Percentiles rank a stretch among this genome's conserved stretches.
These are phyloP conservation scores for Mycteria americana DNA, from an alignment of 2,797 vertebrate species.

Conservation along the genomic window DNA sequence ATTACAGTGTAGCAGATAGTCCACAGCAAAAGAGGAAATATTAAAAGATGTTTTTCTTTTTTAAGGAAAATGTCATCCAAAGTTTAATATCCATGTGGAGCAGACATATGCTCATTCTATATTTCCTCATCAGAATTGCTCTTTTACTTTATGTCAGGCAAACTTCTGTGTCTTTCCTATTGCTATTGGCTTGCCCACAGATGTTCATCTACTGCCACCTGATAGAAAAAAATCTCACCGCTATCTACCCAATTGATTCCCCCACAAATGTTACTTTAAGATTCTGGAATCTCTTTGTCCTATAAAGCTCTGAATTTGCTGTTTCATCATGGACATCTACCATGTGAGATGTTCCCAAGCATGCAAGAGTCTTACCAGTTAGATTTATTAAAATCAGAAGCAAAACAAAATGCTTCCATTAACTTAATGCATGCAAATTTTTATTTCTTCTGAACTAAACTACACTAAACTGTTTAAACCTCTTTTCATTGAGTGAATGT, in stretches of 20 bases:
- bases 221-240: background rate
- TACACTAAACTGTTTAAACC: background rate
- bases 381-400: background rate
- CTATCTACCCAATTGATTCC: background rate
- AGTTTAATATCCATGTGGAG: background rate
- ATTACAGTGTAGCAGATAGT: background rate
- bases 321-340: background rate
- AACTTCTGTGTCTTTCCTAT: background rate
- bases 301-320: background rate
- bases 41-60: background rate
- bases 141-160: background rate
- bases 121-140: background rate
- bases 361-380: background rate
- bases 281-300: background rate
- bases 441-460: background rate
- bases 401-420: background rate
- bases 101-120: background rate
- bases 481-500: background rate
- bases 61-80: slow-evolving; percentile 5
- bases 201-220: background rate
- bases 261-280: background rate
- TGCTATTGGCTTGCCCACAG: background rate
- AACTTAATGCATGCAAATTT: background rate
- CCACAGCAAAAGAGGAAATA: slow-evolving; percentile 5
- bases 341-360: background rate